Percentiles rank a stretch among this genome's conserved stretches.
Conservation (phyloP, 2,888 invertebrate genomes). For the Leuctra nigra region DNA sequence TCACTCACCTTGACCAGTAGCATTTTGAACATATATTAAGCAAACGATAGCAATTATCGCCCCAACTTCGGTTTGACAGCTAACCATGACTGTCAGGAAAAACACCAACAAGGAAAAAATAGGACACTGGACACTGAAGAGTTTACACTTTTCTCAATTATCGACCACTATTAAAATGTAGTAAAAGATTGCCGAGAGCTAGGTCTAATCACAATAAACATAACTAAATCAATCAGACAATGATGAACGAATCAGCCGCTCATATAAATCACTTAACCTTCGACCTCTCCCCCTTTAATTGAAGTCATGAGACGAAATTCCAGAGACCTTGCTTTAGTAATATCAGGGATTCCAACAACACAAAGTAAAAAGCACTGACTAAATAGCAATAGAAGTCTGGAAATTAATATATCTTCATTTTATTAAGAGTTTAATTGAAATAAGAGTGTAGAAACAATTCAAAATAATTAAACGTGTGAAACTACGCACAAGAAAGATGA, state of each 20-base stretch:
- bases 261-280: neutral
- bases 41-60: neutral
- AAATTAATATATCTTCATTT: no score
- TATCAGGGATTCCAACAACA: no score
- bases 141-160: no score
- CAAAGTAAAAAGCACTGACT: no score
- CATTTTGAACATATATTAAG: neutral
- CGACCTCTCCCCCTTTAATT: no score
- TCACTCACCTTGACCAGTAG: neutral
- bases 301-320: no score
- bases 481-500: neutral
- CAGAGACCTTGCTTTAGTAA: no score
- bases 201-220: neutral
- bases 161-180: neutral
- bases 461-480: neutral
- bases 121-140: no score
- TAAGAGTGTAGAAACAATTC: no score
- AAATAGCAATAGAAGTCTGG: no score
- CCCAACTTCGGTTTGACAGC: neutral
- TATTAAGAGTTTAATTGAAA: no score
- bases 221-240: neutral
- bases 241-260: neutral
- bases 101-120: no score
- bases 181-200: neutral
- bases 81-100: conserved; percentile 2